Evolutionary conservation across 2,888 invertebrate genomes (phyloP), one percentile per base, ranked within the genome.

Genomic region (Drepana falcataria): DNA sequence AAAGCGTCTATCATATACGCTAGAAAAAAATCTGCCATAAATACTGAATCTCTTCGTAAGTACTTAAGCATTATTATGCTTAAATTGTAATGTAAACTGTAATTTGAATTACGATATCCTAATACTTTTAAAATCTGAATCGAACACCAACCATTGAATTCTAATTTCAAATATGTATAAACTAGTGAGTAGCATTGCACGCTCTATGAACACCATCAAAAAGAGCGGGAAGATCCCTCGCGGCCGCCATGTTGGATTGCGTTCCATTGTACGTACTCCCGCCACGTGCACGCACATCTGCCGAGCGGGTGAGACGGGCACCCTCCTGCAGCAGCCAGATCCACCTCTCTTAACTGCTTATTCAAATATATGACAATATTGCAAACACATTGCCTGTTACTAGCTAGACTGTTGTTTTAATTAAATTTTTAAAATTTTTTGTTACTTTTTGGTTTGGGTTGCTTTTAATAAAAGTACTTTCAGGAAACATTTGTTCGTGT

Each of bases 161-260:
- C 44, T 44, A 44, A 44, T 44, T 44, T 44, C 44, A 9, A 44
- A 44, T 44, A 9, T 44, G 9, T 4, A 37, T 4, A 3, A 4
- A 37, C 4, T 5, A 4, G 37, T 5, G 37, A 37, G 37, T 5
- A 44, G 7, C 44, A 44, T 44, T 9, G 44, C 44, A 44, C 44
- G 44, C 44, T 9, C 44, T 40, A 67, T 69, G 69, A 70, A 66
- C 63, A 63, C 64, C 63, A 72, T 54, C 68, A 67, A 82, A 85
- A 85, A 85, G 82, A 81, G 86, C 87, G 86, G 87, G 87, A 86
- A 82, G 81, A 78, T 81, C 79, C 82, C 80, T 70, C 68, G 59
- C 60, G 71, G 65, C 73, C 73, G 85, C 86, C 87, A 86, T 87
- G 65, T 87, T 88, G 77, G 73, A 75, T 77, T 74, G 79, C 79